A percentile compares a stretch with the other conserved stretches of the same genome.
Conservation (phyloP, 2,888 invertebrate genomes). For the Aspidiotus rigidus region DNA sequence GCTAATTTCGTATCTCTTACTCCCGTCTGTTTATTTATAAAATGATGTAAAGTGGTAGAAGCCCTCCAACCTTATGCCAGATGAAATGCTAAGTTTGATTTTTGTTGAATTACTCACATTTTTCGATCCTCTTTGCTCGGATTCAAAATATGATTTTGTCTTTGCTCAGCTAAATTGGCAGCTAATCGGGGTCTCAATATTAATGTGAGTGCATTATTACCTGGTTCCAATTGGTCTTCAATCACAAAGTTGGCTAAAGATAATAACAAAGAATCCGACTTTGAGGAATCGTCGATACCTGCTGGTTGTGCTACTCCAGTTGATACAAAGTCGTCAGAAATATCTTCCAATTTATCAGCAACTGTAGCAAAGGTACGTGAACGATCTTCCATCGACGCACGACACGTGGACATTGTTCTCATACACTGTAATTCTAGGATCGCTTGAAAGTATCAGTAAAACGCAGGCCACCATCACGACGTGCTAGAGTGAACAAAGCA, state of each 20-base stretch:
- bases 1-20: no score
- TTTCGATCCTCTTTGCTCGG: neutral
- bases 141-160: neutral
- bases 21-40: no score
- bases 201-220: slow-evolving; percentile 29
- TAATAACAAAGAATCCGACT: neutral
- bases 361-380: no score
- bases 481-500: neutral
- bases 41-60: no score
- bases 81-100: no score
- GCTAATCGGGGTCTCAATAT: slow-evolving; percentile 20
- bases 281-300: neutral
- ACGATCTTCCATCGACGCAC: no score
- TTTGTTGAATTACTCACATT: no score
- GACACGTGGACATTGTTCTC: no score
- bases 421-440: slow-evolving; percentile 9
- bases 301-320: no score
- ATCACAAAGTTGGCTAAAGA: neutral
- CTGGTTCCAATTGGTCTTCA: slow-evolving; percentile 18
- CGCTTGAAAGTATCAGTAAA: slow-evolving; percentile 16
- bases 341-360: no score
- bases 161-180: slow-evolving; percentile 26
- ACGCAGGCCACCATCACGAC: slow-evolving; percentile 24
- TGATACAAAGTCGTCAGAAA: no score
- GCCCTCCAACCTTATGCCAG: no score